A percentile compares a stretch with the other conserved stretches of the same genome.
These are phyloP conservation scores for Polyergus mexicanus DNA, from an alignment of 1,140 invertebrate species.

Conservation along the genomic window DNA sequence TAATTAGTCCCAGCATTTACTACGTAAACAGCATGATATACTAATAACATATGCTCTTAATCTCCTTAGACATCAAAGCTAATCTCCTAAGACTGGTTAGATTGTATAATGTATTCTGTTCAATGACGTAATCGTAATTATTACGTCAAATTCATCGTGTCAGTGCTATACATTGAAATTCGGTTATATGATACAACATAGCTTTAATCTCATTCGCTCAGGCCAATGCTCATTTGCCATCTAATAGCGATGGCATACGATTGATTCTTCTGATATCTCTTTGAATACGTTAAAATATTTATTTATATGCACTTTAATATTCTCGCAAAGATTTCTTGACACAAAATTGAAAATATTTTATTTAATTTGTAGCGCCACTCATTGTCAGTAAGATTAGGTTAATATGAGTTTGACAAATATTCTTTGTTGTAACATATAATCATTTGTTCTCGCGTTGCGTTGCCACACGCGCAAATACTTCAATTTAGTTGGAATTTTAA, in stretches of 20 bases:
- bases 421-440: not conserved
- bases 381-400: not conserved
- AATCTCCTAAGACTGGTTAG: constrained; percentile 2
- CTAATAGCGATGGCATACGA: not conserved
- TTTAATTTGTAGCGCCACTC: too few species aligned
- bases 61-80: not conserved
- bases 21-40: not conserved
- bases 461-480: not conserved
- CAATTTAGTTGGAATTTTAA: constrained; percentile 29
- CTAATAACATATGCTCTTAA: not conserved
- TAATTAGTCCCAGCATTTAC: not conserved
- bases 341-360: too few species aligned
- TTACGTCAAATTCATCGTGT: not conserved
- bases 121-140: constrained; percentile 2
- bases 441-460: not conserved
- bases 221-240: not conserved
- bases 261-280: not conserved
- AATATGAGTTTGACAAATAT: not conserved
- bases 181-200: too few species aligned
- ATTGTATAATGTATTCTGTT: not conserved
- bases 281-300: not conserved
- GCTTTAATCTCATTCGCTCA: not conserved
- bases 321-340: too few species aligned
- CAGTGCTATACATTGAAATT: not conserved
- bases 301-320: not conserved